Evolutionary conservation across 2,797 vertebrate genomes (phyloP), one percentile per base, ranked within the genome.

Genomic region (Taeniopygia guttata): DNA sequence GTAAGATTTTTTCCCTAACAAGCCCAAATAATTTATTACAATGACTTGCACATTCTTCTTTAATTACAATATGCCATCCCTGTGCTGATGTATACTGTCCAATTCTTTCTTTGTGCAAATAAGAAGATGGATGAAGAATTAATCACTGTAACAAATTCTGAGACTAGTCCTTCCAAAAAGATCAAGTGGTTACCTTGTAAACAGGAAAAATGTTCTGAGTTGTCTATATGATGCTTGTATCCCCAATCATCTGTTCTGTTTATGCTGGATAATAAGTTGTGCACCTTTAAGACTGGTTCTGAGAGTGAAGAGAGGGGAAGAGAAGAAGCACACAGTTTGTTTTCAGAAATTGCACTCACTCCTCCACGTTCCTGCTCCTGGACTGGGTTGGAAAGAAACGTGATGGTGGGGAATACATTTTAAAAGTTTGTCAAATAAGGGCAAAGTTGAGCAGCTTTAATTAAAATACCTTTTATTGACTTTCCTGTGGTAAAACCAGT

Each of bases 31-130:
- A 70, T 90, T 88, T 75, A 75, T 84, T 64, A 63, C 18, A 79
- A 27, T n/a, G 25, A 36, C 42, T 55, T 20, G 30, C 55, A 38
- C 49, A 83, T 95, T 94, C 69, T 60, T 93, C 74, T 94, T 90
- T 85, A 82, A 95, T 95, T 84, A 89, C 38, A 51, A 92, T 83
- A 93, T 83, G 75, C 73, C 78, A 95, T 67, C 45, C 36, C 46
- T 78, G 7, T 43, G 75, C 9, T 40, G 56, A 49, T 46, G 42
- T 70, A 76, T 56, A 92, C 66, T 46, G 36, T 32, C 55, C 52
- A 45, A 21, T 67, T 67, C 9, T 69, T 62, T 40, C 68, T 60
- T 76, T 7, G 32, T 56, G 60, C 40, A 90, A 89, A 22, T 42
- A 64, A 79, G 54, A 82, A 52, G 43, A 40, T 11, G 7, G 27